phyloP scores from a whole-genome alignment of 2,797 vertebrate genomes.

The Morus bassanus region DNA sequence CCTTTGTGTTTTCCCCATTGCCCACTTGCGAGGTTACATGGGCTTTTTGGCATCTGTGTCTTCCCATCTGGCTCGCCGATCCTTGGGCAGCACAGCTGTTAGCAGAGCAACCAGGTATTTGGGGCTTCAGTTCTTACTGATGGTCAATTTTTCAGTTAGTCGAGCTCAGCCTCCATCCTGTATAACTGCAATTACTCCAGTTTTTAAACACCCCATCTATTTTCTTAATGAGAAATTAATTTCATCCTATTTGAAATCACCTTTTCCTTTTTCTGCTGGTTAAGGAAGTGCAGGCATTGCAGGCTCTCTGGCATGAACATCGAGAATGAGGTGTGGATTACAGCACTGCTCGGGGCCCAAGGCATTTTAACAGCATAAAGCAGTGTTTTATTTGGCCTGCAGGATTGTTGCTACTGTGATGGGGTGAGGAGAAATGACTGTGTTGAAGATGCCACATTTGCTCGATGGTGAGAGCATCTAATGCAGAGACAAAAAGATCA shows the following conservation, averaged over 20 bases:
- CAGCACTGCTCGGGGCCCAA: not conserved
- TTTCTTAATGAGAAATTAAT: conserved; percentile 10
- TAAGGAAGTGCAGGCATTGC: fast-evolving
- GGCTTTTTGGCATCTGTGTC: not conserved
- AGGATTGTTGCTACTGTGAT: not conserved
- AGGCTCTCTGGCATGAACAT: fast-evolving
- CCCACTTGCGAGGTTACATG: not conserved
- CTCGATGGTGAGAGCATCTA: not conserved
- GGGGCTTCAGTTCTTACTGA: not conserved
- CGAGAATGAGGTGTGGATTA: not conserved
- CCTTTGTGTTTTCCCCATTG: not conserved
- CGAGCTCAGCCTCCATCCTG: not conserved
- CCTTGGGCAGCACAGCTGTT: not conserved
- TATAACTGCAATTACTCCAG: not conserved
- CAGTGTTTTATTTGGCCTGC: not conserved
- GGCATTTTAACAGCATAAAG: not conserved
- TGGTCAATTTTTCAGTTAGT: not conserved
- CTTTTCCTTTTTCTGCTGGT: not conserved
- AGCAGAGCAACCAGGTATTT: not conserved
- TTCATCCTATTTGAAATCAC: not conserved
- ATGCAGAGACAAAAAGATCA: not conserved
- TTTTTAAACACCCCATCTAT: not conserved
- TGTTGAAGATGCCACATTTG: fast-evolving
- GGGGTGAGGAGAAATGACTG: not conserved
- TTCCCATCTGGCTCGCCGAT: not conserved